A percentile compares a stretch with the other conserved stretches of the same genome.
Conservation (phyloP, 2,797 vertebrate genomes). For the Tapera naevia region DNA sequence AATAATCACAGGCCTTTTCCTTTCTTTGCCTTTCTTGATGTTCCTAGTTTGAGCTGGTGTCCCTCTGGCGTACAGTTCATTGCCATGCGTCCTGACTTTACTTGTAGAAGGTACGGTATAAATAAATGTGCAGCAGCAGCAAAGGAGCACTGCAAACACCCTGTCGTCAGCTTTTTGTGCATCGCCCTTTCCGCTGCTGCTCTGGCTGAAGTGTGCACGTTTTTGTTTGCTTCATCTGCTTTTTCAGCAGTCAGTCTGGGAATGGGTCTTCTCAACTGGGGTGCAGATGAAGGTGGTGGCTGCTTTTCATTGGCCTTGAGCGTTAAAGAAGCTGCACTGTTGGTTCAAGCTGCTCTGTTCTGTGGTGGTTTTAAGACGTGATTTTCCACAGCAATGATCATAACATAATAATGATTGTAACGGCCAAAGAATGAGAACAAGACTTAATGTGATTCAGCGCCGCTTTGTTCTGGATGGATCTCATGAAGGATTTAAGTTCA, state of each 20-base stretch:
- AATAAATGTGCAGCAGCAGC: conserved; percentile 4
- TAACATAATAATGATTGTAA: background rate
- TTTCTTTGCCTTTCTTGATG: conserved; percentile 71
- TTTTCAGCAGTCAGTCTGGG: background rate
- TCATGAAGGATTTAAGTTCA: background rate
- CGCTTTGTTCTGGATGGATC: background rate
- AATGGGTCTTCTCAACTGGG: background rate
- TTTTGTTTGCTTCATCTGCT: conserved; percentile 43
- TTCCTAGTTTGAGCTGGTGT: conserved; percentile 87
- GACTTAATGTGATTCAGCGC: background rate
- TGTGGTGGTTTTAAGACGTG: background rate
- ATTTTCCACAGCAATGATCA: background rate
- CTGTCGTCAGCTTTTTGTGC: conserved; percentile 23
- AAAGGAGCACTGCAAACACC: background rate
- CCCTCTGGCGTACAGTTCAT: conserved; percentile 80
- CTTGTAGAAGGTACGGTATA: conserved; percentile 83
- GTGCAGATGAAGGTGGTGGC: conserved; percentile 39
- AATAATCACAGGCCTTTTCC: conserved; percentile 68
- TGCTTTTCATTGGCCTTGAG: conserved; percentile 9
- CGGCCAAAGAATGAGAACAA: background rate
- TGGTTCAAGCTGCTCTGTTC: background rate
- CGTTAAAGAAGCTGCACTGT: background rate
- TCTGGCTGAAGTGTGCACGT: conserved; percentile 44
- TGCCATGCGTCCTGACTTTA: conserved; percentile 81
- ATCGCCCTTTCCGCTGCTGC: background rate